A percentile compares a stretch with the other conserved stretches of the same genome.
phyloP scores from a whole-genome alignment of 2,888 invertebrate genomes.

The Aporophyla lueneburgensis region DNA sequence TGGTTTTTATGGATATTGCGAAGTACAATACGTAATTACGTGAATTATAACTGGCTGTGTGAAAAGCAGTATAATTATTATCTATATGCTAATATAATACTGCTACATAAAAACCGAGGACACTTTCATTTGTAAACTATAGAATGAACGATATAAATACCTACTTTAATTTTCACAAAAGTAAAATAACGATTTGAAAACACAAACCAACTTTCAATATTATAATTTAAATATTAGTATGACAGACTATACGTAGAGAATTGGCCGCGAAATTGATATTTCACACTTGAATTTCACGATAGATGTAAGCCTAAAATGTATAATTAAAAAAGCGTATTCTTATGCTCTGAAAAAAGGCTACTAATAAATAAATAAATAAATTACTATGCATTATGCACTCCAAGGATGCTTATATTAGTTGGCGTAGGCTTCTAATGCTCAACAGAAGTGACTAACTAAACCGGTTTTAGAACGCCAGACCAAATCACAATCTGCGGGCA shows the following conservation, averaged over 20 bases:
- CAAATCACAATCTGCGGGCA: background rate
- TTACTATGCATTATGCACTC: background rate
- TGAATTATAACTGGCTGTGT: background rate
- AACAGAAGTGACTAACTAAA: constrained; percentile 9
- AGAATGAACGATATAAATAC: background rate
- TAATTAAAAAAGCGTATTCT: constrained; percentile 19
- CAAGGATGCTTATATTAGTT: background rate
- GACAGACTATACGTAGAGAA: constrained; percentile 40
- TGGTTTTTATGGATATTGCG: background rate
- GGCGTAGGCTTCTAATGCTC: background rate
- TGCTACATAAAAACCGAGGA: background rate
- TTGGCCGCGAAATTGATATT: constrained; percentile 48
- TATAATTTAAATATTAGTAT: constrained; percentile 29
- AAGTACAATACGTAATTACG: constrained; percentile 13
- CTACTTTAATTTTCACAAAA: background rate
- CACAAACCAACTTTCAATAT: constrained; percentile 23
- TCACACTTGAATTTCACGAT: constrained; percentile 27
- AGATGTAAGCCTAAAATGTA: constrained; percentile 21
- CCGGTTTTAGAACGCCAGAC: background rate
- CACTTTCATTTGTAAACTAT: constrained; percentile 9
- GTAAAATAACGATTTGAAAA: background rate
- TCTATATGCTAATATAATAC: background rate
- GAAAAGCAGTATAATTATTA: background rate
- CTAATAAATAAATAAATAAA: no score
- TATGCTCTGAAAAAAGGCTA: background rate